Evolutionary conservation across 2,113 vertebrate species (phyloP).

Genomic region (Cochlearius cochlearius): DNA sequence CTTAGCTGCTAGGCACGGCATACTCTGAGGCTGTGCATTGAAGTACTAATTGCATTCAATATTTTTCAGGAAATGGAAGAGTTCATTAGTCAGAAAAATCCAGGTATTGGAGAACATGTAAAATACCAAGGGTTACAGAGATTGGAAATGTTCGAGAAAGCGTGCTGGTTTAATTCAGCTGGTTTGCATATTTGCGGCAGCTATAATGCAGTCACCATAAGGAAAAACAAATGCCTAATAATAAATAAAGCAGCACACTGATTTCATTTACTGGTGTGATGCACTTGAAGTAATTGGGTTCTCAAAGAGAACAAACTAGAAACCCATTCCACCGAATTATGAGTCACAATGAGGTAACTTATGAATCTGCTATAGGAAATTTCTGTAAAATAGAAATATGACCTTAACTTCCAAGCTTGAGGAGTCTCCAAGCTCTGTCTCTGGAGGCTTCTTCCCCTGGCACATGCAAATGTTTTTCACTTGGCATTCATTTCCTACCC

Average conservation of each 20-base stretch:
- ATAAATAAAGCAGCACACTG: constrained; percentile 24
- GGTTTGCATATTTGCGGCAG: neutral
- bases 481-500: neutral
- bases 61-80: constrained; percentile 12
- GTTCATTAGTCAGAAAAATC: constrained; percentile 42
- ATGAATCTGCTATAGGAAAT: neutral
- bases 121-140: neutral
- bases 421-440: neutral
- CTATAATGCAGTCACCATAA: neutral
- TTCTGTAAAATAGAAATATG: neutral
- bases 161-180: constrained; percentile 1
- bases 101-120: neutral
- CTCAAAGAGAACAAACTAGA: constrained; percentile 1
- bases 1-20: neutral
- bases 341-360: neutral
- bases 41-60: constrained; percentile 23
- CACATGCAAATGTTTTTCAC: neutral
- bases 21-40: neutral
- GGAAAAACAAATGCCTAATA: constrained; percentile 23
- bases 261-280: constrained; percentile 17
- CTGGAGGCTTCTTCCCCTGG: neutral
- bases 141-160: neutral
- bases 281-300: constrained; percentile 43
- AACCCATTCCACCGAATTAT: neutral
- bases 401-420: neutral